Base-by-base conservation (phyloP, 2,797 vertebrate genomes). In the Hephaestus fuliginosus region DNA sequence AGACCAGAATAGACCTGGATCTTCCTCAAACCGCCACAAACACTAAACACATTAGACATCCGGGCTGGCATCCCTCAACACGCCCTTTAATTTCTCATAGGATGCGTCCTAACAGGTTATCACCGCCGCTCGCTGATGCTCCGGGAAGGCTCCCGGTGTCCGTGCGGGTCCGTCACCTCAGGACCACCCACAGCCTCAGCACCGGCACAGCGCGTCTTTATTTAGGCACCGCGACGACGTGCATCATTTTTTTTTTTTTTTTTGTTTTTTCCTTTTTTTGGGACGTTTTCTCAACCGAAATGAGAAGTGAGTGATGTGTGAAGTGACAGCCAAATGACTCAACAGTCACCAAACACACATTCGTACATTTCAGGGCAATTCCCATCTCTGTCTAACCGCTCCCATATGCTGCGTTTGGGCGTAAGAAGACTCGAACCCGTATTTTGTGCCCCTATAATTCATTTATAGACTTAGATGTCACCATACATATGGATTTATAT, bases 181-280 rank as follows among this genome's bases (percentile, higher is more conserved):
- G 66, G 95, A 95, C 95, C 94, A 95, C 94, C 93, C 94, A 92
- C 80, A 52, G 44, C 7, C 30, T 46, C 60, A 56, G 62, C 86
- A 46, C 53, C 65, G 41, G 39, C 33, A 73, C 74, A 20, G 46
- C 25, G 76, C 44, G 75, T 84, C 80, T 90, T 69, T 80, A 83
- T 91, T 80, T 81, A 80, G 62, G 74, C 80, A 79, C 67, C 71
- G 69, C 64, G 76, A 80, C 82, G 79, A 86, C 84, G 78, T 84
- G 71, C 74, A 83, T 93, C 90, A 86, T 88, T 78, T 86, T 74
- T 85, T 30, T 30, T 30, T 30, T 30, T 4, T 30, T 33, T 5
- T 33, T 33, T 25, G 25, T 11, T 33, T 33, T 5, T 33, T 33
- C 30, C 5, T 33, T 33, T 33, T 25, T 53, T 25, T 49, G 28